Percentiles rank a stretch among this genome's conserved stretches.
These are phyloP conservation scores for Calliscelio sp. DNA, from an alignment of 2,888 invertebrate genomes.

Conservation along the genomic window DNA sequence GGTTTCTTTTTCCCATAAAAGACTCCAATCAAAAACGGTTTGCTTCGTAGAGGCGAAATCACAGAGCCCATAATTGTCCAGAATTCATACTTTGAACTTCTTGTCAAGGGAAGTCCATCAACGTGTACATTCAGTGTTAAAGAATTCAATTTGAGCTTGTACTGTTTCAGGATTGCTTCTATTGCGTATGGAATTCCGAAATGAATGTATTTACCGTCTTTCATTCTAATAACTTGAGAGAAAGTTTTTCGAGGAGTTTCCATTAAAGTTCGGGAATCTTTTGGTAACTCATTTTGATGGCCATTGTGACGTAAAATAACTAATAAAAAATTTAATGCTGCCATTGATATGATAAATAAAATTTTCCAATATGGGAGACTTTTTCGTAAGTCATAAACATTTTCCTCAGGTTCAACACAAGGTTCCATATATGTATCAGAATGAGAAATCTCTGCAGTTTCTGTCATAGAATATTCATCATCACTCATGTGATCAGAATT, in stretches of 20 bases:
- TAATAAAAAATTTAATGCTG: neutral
- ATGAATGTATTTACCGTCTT: slow-evolving; percentile 11
- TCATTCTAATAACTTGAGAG: neutral
- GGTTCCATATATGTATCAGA: too few species aligned
- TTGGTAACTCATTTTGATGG: neutral
- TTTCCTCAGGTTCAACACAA: too few species aligned
- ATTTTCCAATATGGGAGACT: slow-evolving; percentile 5
- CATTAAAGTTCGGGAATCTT: slow-evolving; percentile 6
- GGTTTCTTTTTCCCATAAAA: neutral
- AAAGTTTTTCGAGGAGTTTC: slow-evolving; percentile 1
- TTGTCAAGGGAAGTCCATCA: slow-evolving; percentile 1
- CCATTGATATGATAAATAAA: neutral
- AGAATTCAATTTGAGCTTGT: neutral
- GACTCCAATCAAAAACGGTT: slow-evolving; percentile 14
- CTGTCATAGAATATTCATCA: neutral
- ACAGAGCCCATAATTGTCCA: slow-evolving; percentile 3
- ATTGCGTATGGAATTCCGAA: neutral
- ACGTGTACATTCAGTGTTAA: neutral
- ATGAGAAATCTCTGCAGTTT: neutral
- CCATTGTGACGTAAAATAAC: neutral
- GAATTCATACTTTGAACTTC: slow-evolving; percentile 1
- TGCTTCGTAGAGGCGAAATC: neutral
- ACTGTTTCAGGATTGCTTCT: neutral
- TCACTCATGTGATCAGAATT: neutral
- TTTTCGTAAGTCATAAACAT: neutral